phyloP scores from a whole-genome alignment of 2,797 vertebrate species.

The Emys orbicularis region DNA sequence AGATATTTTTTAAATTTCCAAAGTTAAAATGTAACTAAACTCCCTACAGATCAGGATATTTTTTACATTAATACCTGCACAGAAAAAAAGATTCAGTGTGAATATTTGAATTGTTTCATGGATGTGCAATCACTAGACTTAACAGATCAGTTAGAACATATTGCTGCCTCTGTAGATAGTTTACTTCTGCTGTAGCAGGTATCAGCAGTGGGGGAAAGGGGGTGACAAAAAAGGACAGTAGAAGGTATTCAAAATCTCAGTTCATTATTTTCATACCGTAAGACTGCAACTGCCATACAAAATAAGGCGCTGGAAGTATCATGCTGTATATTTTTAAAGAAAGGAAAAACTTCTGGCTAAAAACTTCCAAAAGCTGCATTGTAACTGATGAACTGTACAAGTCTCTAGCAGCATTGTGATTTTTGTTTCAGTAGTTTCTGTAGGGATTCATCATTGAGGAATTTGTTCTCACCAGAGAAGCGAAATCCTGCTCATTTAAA shows the following conservation, averaged over 20 bases:
- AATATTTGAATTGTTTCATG: slow-evolving; percentile 25
- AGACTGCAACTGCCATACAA: slow-evolving; percentile 32
- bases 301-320: slow-evolving; percentile 51
- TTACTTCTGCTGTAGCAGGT: slow-evolving; percentile 69
- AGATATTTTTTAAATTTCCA: background rate
- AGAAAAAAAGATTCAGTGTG: slow-evolving; percentile 9
- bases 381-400: slow-evolving; percentile 80
- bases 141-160: slow-evolving; percentile 53
- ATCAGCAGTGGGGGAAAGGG: slow-evolving; percentile 43
- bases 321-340: slow-evolving; percentile 66
- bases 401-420: slow-evolving; percentile 79
- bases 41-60: background rate
- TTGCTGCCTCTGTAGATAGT: slow-evolving; percentile 71
- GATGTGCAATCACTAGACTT: slow-evolving; percentile 44
- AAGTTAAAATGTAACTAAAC: background rate
- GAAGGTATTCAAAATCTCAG: slow-evolving; percentile 55
- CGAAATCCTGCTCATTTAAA: slow-evolving; percentile 84
- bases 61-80: slow-evolving; percentile 32
- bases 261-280: slow-evolving; percentile 66
- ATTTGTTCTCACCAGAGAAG: slow-evolving; percentile 84
- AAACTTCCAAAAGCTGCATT: slow-evolving; percentile 76
- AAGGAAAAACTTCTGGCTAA: slow-evolving; percentile 65
- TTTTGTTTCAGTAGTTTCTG: slow-evolving; percentile 84
- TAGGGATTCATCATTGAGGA: slow-evolving; percentile 83
- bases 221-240: slow-evolving; percentile 28